Evolutionary conservation across 1,140 invertebrate genomes (phyloP), one percentile per base, ranked within the genome.

Genomic region (Proales similis): DNA sequence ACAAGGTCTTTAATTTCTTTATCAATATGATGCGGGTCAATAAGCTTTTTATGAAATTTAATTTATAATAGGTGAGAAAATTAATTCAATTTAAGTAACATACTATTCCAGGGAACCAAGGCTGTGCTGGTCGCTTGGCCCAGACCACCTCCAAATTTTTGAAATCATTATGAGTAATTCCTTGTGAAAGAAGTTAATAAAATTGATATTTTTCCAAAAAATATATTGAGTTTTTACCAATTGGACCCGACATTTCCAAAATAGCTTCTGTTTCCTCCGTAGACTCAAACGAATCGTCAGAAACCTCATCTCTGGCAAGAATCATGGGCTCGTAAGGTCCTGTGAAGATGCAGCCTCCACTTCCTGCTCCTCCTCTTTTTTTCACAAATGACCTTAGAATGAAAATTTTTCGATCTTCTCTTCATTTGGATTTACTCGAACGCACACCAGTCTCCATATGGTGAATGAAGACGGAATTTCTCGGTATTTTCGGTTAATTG

Each of bases 1-100:
- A 57, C 45, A n/a, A 57, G 32, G 32, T 57, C 38, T 36, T 57
- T 57, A 4, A 57, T 19, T 42, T 57, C 51, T 57, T 57, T 57
- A 20, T 57, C 9, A 12, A 57, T 57, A 12, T 39, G 27, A 42
- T 57, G 39, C 1, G 51, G 51, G 45, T 57, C 36, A 5, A 57
- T 43, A 29, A 57, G 39, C 48, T 53, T n/a, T n/a, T n/a, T 0
- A 27, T 32, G 36, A 22, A 47, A 47, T 6, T 14, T 0, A 32
- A 51, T 24, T 20, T 4, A 33, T 47, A 27, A n/a, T 20, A 32
- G 22, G 19, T 19, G 22, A 9, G 14, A 4, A 29, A 30, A 17
- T 17, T 36, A 17, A 11, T 32, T 14, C n/a, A 30, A 9, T 19
- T 5, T n/a, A 14, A 36, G 7, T n/a, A 53, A 36, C 29, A 39